Evolutionary conservation across 2,888 invertebrate genomes (phyloP).

Genomic region (Sympetrum striolatum): DNA sequence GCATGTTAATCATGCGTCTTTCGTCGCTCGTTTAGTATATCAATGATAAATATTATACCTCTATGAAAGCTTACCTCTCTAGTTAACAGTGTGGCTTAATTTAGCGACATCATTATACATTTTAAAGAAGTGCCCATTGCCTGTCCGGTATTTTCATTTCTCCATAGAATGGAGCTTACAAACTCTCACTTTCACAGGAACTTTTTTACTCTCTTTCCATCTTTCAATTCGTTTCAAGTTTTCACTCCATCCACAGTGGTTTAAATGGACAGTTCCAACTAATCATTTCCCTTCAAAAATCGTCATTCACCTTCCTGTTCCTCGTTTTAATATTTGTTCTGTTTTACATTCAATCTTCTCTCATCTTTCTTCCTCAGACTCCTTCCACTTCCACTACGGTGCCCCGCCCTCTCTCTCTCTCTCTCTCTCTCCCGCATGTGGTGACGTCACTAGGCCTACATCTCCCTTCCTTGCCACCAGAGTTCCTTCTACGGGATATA

Average conservation of each 20-base stretch:
- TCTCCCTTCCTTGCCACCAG: constrained; percentile 38
- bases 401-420: constrained; percentile 28
- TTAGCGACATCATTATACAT: too few relatives aligned
- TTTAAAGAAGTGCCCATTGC: too few relatives aligned
- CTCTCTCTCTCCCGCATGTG: constrained; percentile 27
- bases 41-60: too few relatives aligned
- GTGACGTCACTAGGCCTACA: constrained; percentile 39
- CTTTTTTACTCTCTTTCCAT: neutral
- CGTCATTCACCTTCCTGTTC: neutral
- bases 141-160: too few relatives aligned
- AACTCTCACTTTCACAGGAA: too few relatives aligned
- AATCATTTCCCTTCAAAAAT: neutral
- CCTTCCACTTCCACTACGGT: constrained; percentile 29
- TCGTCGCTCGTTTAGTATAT: too few relatives aligned
- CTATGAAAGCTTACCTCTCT: too few relatives aligned
- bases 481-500: constrained; percentile 39
- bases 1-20: too few relatives aligned
- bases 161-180: too few relatives aligned
- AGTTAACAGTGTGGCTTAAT: too few relatives aligned
- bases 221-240: neutral
- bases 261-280: neutral
- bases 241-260: neutral
- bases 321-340: neutral
- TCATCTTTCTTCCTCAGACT: neutral
- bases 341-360: neutral